phyloP scores from a whole-genome alignment of 2,113 vertebrate genomes.

The Ailuropoda melanoleuca region DNA sequence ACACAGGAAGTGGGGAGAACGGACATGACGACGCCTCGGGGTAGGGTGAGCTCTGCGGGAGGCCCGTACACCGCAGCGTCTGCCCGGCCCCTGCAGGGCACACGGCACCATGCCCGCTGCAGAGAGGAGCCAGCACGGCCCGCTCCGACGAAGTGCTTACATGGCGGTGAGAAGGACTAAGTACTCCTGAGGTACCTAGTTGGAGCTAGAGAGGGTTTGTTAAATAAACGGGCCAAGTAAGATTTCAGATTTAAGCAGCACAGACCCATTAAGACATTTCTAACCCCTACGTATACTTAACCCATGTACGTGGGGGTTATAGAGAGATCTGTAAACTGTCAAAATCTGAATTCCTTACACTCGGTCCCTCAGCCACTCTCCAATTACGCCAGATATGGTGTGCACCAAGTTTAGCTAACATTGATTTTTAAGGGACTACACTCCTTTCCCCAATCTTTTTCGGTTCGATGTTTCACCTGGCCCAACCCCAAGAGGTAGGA shows the following conservation, averaged over 20 bases:
- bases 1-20: not conserved
- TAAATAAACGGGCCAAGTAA: not conserved
- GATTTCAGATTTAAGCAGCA: not conserved
- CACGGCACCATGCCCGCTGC: rapidly evolving
- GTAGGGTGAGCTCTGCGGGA: rapidly evolving
- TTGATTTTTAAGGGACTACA: not conserved
- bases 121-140: rapidly evolving
- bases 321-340: not conserved
- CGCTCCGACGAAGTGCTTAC: rapidly evolving
- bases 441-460: not conserved
- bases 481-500: not conserved
- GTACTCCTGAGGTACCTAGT: rapidly evolving
- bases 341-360: not conserved
- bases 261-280: not conserved
- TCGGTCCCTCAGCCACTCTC: not conserved
- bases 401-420: not conserved
- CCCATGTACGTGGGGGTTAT: not conserved
- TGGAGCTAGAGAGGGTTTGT: not conserved
- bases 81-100: rapidly evolving
- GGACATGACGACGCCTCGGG: rapidly evolving
- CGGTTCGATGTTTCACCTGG: not conserved
- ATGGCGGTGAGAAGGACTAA: rapidly evolving
- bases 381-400: not conserved
- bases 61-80: not conserved
- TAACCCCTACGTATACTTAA: not conserved